Percentiles rank a stretch among this genome's conserved stretches.
Conservation (phyloP, 1,140 invertebrate species). For the Drosophila ananassae region DNA sequence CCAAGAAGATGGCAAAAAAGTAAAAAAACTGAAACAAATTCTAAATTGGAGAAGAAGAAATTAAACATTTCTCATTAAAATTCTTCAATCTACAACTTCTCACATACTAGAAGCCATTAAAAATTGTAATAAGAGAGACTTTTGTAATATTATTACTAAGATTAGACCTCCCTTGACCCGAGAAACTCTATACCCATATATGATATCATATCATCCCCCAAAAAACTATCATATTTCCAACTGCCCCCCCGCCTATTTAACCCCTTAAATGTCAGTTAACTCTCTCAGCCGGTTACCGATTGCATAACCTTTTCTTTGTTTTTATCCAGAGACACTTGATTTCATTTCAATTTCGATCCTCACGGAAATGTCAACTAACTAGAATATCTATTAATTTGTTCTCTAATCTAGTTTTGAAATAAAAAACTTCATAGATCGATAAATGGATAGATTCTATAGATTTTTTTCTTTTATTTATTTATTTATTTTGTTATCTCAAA, state of each 20-base stretch:
- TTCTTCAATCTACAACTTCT: background rate
- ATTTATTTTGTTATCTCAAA: slow-evolving; percentile 9
- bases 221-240: slow-evolving; percentile 1
- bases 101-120: too few relatives aligned
- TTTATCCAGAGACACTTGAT: slow-evolving; percentile 2
- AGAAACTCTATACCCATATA: background rate
- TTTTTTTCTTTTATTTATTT: slow-evolving; percentile 8
- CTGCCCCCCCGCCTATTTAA: slow-evolving; percentile 5
- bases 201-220: slow-evolving; percentile 22
- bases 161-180: too few relatives aligned
- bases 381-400: slow-evolving; percentile 22
- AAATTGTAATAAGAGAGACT: too few relatives aligned
- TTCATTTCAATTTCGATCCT: slow-evolving; percentile 21
- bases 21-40: background rate
- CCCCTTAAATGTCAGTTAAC: slow-evolving; percentile 8
- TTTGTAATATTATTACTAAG: too few relatives aligned
- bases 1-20: background rate
- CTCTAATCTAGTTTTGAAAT: slow-evolving; percentile 21
- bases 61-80: background rate
- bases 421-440: background rate
- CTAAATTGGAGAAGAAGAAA: background rate
- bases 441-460: background rate
- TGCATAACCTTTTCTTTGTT: slow-evolving; percentile 36
- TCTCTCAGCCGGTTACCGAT: slow-evolving; percentile 34
- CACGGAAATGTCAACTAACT: slow-evolving; percentile 27